Base-by-base conservation (phyloP, 2,888 invertebrate genomes). In the Timema podura region DNA sequence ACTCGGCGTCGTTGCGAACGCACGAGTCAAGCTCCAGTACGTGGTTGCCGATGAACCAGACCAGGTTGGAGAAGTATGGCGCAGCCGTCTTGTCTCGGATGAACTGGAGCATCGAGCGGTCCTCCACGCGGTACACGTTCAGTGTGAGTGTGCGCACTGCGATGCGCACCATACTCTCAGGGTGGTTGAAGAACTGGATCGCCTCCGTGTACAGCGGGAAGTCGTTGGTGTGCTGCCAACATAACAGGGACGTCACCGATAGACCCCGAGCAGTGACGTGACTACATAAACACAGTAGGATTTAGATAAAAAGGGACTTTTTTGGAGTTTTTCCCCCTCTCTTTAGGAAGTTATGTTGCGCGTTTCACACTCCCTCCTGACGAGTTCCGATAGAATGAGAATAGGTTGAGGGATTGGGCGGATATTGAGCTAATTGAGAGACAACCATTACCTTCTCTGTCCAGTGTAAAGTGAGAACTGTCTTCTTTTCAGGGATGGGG, bases 131-230 rank as follows among this genome's bases (percentile, higher is more conserved):
- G 79, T 97, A 99, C 0, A 99, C 98, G 83, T 99, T 99, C 59
- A 99, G 85, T 0, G 98, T 97, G 74, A 99, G 87, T 11, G 98
- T 99, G 72, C 99, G 86, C 13, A 99, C 99, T 5, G 99, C 99
- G 76, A 99, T 99, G 65, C 99, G 88, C 49, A 99, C 98, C 99
- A 99, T 99, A 51, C 95, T 94, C 83, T 99, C 99, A 0, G 95
- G 91, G 82, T 99, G 98, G 81, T 99, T 98, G 84, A 98, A 99
- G 84, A 99, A 98, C 82, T 98, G 98, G 73, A 99, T 96, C 49
- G 98, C 98, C 84, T 99, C 99, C 5, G 98, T 98, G 80, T 99
- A 98, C 16, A 99, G 84, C 7, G 99, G 98, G 83, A 99, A 99
- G 82, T 99, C 99, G 83, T 98, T 96, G 68, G 98, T 98, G 79